phyloP scores from a whole-genome alignment of 1,140 invertebrate genomes.

The Papilio dardanus region DNA sequence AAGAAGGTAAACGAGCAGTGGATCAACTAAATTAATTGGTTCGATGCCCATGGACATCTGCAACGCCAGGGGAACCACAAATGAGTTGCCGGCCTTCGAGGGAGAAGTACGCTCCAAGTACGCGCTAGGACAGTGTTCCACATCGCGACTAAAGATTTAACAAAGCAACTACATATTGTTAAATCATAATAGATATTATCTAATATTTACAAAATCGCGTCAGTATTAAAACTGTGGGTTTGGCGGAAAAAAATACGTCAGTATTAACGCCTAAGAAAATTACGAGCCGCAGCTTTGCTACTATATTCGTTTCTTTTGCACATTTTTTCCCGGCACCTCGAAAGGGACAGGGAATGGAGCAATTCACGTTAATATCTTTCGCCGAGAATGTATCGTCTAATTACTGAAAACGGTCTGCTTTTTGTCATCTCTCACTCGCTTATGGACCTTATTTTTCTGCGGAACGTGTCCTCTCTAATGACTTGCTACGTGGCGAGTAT shows the following conservation, averaged over 20 bases:
- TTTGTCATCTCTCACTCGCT: constrained; percentile 38
- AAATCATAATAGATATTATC: too few relatives aligned
- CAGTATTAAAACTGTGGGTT: not conserved
- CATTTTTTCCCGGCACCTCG: constrained; percentile 44
- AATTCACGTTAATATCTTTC: constrained; percentile 60
- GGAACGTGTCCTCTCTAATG: constrained; percentile 42
- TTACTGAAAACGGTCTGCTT: constrained; percentile 52
- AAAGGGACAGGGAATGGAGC: constrained; percentile 49
- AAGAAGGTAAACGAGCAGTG: too few relatives aligned
- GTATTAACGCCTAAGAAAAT: constrained; percentile 16
- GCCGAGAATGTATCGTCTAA: constrained; percentile 62
- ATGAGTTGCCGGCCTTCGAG: too few relatives aligned
- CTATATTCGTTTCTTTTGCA: constrained; percentile 38
- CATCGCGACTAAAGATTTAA: too few relatives aligned
- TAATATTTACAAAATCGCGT: too few relatives aligned
- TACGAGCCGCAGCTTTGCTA: constrained; percentile 1
- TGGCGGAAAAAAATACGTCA: not conserved
- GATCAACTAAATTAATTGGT: too few relatives aligned
- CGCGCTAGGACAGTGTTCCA: too few relatives aligned
- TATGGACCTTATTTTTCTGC: constrained; percentile 37
- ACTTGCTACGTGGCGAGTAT: constrained; percentile 44
- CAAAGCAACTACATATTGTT: too few relatives aligned
- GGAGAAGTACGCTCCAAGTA: too few relatives aligned
- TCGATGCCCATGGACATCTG: too few relatives aligned
- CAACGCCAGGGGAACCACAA: too few relatives aligned